Base-by-base conservation (phyloP, 2,888 invertebrate species). In the Xiphydria camelus region DNA sequence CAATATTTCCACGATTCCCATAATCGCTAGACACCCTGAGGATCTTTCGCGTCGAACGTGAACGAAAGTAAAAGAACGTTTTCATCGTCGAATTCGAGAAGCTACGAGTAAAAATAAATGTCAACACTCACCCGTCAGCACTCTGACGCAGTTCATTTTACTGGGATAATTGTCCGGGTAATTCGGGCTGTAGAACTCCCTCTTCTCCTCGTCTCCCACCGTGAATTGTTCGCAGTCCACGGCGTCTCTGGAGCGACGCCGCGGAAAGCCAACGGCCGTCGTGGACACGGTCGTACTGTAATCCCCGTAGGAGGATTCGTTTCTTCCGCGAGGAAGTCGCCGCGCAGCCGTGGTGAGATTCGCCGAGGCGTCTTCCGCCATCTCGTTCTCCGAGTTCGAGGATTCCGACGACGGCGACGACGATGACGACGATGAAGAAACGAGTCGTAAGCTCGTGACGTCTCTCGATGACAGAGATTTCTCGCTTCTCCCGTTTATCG, bases 121-220 rank as follows among this genome's bases (percentile, higher is more conserved):
- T n/a, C n/a, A n/a, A n/a, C n/a, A 74, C 80, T 80, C 73, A 88
- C 89, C 88, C 78, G 80, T 79, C 47, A 89, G 78, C 14, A 84
- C 78, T 47, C 81, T 79, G 45, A 83, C 80, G 70, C 89, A 89
- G 61, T 86, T 82, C 20, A 83, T 82, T 56, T 82, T 79, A 61
- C 83, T 84, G 5, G 86, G 84, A 75, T 89, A 89, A 45, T 79
- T 73, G 39, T 78, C 78, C 6, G 87, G 87, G 75, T 83, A 86
- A 53, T 83, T 82, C 0, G 89, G 88, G 57, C 87, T 87, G 68
- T 82, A 85, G 65, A 89, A 84, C 64, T 85, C 84, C 57, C 78
- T 78, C 59, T 80, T 80, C n/a, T 71, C 75, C 5, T 76, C 73
- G 59, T 85, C 82, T 12, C 83, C 83, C 42, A 79, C 72, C 12